phyloP scores from a whole-genome alignment of 2,888 invertebrate genomes.

The Drosophila monieri region DNA sequence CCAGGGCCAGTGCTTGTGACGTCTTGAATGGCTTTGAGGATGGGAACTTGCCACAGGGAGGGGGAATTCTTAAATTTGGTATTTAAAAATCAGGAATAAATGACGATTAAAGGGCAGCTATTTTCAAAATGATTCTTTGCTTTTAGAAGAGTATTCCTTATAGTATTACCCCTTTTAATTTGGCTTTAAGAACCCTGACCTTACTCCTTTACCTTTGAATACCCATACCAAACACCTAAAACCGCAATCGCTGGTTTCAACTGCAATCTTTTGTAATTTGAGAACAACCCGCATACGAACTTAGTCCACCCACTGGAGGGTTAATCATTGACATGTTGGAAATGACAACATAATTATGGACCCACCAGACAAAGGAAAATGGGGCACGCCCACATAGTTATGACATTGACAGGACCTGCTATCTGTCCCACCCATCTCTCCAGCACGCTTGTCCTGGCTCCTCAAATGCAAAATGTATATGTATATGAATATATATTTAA shows the following conservation, averaged over 20 bases:
- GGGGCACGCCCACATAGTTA: slow-evolving; percentile 71
- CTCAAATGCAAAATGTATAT: background rate
- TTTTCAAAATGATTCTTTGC: background rate
- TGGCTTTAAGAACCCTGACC: background rate
- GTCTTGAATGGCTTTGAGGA: slow-evolving; percentile 19
- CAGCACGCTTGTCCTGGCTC: background rate
- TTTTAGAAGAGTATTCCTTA: background rate
- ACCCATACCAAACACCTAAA: background rate
- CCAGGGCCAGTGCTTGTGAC: slow-evolving; percentile 39
- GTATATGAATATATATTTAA: slow-evolving; percentile 10
- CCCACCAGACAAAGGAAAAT: slow-evolving; percentile 50
- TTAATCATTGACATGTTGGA: slow-evolving; percentile 56
- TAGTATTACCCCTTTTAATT: background rate
- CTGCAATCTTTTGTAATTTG: slow-evolving; percentile 48
- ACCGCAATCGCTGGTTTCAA: slow-evolving; percentile 42
- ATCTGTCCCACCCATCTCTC: slow-evolving; percentile 21
- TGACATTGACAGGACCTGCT: slow-evolving; percentile 61
- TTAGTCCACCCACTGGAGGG: slow-evolving; percentile 30
- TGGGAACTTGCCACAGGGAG: background rate
- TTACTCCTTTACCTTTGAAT: background rate
- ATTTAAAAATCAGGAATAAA: no score
- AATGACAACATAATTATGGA: slow-evolving; percentile 73
- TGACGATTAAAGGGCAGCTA: background rate
- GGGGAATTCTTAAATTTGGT: slow-evolving; percentile 2
- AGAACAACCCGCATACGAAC: slow-evolving; percentile 47